Percentiles rank a stretch among this genome's conserved stretches.
Conservation (phyloP, 2,888 invertebrate genomes). For the Athripsodes cinereus region DNA sequence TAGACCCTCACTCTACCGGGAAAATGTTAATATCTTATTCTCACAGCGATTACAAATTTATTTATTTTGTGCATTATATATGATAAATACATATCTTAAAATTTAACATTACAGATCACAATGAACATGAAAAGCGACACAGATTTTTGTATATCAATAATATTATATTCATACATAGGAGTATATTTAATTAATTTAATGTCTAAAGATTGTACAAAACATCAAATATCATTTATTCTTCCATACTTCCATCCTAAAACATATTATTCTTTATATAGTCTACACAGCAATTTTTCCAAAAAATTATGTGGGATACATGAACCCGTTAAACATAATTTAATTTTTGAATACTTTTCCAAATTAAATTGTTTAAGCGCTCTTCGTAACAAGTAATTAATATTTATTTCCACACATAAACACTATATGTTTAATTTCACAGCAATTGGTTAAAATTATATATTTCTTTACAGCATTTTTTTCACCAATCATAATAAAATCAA, state of each 20-base stretch:
- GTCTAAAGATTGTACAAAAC: neutral
- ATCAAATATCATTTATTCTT: neutral
- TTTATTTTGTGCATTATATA: conserved; percentile 14
- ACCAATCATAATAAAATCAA: neutral
- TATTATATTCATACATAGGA: neutral
- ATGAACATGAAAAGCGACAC: neutral
- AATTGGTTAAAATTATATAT: no score
- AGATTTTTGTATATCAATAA: neutral
- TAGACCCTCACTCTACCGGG: conserved; percentile 27
- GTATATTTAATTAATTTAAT: neutral
- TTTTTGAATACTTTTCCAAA: no score
- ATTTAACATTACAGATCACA: neutral
- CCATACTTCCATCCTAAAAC: no score
- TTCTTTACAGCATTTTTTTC: no score
- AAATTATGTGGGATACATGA: neutral
- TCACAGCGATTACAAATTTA: no score
- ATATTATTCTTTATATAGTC: no score
- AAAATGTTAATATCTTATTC: no score
- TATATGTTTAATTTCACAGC: no score
- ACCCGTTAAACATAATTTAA: no score
- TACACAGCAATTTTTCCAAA: neutral
- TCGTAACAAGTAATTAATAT: neutral
- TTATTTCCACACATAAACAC: neutral
- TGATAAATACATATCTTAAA: neutral
- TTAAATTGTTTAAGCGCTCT: no score